These are phyloP conservation scores for Notothenia coriiceps DNA, from an alignment of 2,113 vertebrate genomes.

Conservation along the genomic window DNA sequence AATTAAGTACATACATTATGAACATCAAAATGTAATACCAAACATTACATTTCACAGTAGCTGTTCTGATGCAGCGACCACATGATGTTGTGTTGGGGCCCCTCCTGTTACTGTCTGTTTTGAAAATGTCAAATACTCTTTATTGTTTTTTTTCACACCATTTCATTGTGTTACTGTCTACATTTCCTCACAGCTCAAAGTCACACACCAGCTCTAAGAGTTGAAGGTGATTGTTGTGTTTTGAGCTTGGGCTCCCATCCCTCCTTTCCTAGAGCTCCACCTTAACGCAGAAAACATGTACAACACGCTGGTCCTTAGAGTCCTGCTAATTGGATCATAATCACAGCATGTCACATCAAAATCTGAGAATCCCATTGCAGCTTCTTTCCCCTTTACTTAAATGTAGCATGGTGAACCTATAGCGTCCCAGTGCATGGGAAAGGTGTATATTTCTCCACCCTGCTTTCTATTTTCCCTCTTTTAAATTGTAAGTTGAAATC, in stretches of 20 bases:
- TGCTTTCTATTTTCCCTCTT: slow-evolving; percentile 37
- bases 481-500: slow-evolving; percentile 19
- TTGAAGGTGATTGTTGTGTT: slow-evolving; percentile 81
- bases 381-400: slow-evolving; percentile 54
- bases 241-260: slow-evolving; percentile 61
- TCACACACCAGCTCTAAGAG: slow-evolving; percentile 73
- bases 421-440: slow-evolving; percentile 67
- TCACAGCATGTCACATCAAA: slow-evolving; percentile 62
- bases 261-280: slow-evolving; percentile 44
- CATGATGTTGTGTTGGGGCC: background rate
- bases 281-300: slow-evolving; percentile 38
- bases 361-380: slow-evolving; percentile 28
- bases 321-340: slow-evolving; percentile 37
- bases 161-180: slow-evolving; percentile 55
- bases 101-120: slow-evolving; percentile 10
- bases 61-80: background rate
- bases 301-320: slow-evolving; percentile 30
- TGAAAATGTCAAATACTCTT: slow-evolving; percentile 37
- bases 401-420: slow-evolving; percentile 68
- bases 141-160: slow-evolving; percentile 62
- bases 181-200: slow-evolving; percentile 65
- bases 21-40: background rate
- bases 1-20: background rate
- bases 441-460: slow-evolving; percentile 36
- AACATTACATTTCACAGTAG: background rate